phyloP scores from a whole-genome alignment of 1,140 invertebrate species.

The Drosophila equinoxialis region DNA sequence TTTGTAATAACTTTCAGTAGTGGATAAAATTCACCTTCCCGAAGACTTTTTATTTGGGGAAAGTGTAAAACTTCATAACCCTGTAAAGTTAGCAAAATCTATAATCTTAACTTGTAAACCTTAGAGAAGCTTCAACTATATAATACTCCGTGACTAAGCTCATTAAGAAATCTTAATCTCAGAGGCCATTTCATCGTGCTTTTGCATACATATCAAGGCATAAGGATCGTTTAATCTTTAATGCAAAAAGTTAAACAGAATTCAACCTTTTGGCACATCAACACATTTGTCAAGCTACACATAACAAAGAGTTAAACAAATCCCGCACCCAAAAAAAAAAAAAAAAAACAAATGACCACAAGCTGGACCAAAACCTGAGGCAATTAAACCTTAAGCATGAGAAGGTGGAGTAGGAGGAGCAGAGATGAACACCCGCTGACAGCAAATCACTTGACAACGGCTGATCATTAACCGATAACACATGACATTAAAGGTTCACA shows the following conservation, averaged over 20 bases:
- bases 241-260: conserved; percentile 28
- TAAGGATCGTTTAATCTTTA: conserved; percentile 31
- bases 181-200: conserved; percentile 14
- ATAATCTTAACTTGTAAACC: neutral
- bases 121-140: too few relatives aligned
- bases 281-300: conserved; percentile 71
- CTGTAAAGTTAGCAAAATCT: neutral
- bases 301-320: conserved; percentile 5
- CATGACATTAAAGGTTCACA: conserved; percentile 81
- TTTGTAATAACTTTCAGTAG: too few relatives aligned
- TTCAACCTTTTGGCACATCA: conserved; percentile 47
- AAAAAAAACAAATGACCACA: conserved; percentile 2
- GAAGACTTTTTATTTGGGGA: too few relatives aligned
- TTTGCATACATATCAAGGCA: conserved; percentile 6
- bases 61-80: neutral
- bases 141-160: too few relatives aligned
- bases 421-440: conserved; percentile 72
- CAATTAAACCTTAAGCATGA: conserved; percentile 20
- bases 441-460: conserved; percentile 78
- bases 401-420: neutral
- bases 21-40: too few relatives aligned
- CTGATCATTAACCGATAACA: conserved; percentile 82
- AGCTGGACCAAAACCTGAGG: conserved; percentile 6
- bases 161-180: neutral
- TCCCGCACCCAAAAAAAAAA: neutral